Percentiles rank a stretch among this genome's conserved stretches.
phyloP scores from a whole-genome alignment of 2,888 invertebrate species.

The Emmelina monodactyla region DNA sequence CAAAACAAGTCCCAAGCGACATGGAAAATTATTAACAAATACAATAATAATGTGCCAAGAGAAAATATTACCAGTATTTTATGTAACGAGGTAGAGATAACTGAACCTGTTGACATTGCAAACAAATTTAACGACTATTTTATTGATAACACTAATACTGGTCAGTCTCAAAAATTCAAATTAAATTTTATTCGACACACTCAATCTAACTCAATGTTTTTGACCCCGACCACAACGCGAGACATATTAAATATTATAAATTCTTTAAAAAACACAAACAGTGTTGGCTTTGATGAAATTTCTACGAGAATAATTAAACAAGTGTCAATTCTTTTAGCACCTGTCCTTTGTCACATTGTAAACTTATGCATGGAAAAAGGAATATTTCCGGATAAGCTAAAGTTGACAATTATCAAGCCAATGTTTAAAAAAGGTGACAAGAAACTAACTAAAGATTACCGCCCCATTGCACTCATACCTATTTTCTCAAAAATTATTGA shows the following conservation, averaged over 20 bases:
- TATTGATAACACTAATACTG: not conserved
- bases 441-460: not conserved
- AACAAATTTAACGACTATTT: not conserved
- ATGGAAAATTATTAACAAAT: not conserved
- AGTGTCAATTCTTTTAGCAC: not conserved
- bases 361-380: slow-evolving; percentile 3
- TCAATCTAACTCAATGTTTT: slow-evolving; percentile 1
- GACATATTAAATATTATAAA: slow-evolving; percentile 1
- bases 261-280: slow-evolving; percentile 2
- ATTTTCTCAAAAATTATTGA: not conserved
- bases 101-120: not conserved
- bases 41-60: not conserved
- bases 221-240: not conserved
- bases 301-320: slow-evolving; percentile 1
- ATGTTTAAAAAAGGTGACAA: not conserved
- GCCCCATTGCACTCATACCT: not conserved
- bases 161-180: no score
- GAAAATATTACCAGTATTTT: not conserved
- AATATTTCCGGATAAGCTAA: slow-evolving; percentile 3
- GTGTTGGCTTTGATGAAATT: slow-evolving; percentile 1
- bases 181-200: no score
- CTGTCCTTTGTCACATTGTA: not conserved
- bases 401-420: slow-evolving; percentile 1
- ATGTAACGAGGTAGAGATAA: not conserved
- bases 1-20: not conserved